A percentile compares a stretch with the other conserved stretches of the same genome.
These are phyloP conservation scores for Drosophila ezoana DNA, from an alignment of 2,888 invertebrate genomes.

Conservation along the genomic window DNA sequence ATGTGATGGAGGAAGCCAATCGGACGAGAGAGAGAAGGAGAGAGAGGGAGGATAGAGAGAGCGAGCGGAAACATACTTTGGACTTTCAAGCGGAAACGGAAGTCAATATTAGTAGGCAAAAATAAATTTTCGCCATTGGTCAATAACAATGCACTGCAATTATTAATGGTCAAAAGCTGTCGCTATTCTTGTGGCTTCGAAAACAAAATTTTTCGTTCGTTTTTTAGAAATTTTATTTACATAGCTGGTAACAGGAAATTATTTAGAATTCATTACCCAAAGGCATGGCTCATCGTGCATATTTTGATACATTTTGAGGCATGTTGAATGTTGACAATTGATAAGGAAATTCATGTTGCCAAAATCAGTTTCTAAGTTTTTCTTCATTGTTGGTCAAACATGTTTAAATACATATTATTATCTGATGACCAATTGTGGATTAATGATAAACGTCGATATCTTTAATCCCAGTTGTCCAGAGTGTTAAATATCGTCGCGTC, in stretches of 20 bases:
- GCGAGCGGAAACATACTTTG: slow-evolving; percentile 67
- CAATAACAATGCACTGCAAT: slow-evolving; percentile 47
- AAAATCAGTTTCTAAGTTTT: not conserved
- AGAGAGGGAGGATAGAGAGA: slow-evolving; percentile 22
- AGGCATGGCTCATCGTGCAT: not conserved
- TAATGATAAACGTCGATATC: no score
- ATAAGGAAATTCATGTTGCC: not conserved
- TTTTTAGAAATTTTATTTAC: slow-evolving; percentile 46
- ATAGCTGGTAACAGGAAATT: slow-evolving; percentile 63
- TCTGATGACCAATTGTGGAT: no score
- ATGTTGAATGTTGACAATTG: slow-evolving; percentile 1
- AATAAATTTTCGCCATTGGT: slow-evolving; percentile 56
- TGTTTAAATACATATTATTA: no score
- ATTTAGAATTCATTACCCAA: slow-evolving; percentile 64
- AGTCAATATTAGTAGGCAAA: slow-evolving; percentile 78
- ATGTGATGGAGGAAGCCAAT: slow-evolving; percentile 6
- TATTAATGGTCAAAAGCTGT: slow-evolving; percentile 70
- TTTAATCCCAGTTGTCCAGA: no score
- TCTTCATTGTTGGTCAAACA: no score
- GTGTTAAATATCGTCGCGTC: no score
- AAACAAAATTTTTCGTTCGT: slow-evolving; percentile 1
- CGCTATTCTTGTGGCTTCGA: slow-evolving; percentile 25
- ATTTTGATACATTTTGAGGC: not conserved
- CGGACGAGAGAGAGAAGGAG: not conserved
- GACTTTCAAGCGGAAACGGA: slow-evolving; percentile 71